Base-by-base conservation (phyloP, 35 echinoderm and acorn worm genomes). In the Ptychodera flava region DNA sequence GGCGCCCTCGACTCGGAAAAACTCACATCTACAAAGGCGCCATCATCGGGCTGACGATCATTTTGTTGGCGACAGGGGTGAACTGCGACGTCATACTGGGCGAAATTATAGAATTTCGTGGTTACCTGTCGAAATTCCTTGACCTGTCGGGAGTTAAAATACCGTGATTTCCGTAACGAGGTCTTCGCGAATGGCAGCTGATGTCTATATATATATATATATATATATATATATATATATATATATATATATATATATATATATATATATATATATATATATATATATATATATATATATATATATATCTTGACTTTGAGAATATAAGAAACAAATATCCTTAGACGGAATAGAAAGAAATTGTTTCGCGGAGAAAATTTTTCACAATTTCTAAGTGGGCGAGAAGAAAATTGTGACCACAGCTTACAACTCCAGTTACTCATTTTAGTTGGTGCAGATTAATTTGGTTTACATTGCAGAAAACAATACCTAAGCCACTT, bases 31-130 rank as follows among this genome's bases (percentile, higher is more conserved):
- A n/a, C n/a, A n/a, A n/a, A n/a, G n/a, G n/a, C n/a, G n/a, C n/a
- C n/a, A n/a, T n/a, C n/a, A n/a, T n/a, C n/a, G n/a, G n/a, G n/a
- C 16, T 29, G 16, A 16, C 16, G 84, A 10, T 85, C 37, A 32
- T 33, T 85, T 33, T 85, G n/a, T 76, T 35, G 52, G 37, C 32
- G 33, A 53, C 52, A 85, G 77, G 84, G 84, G 52, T 85, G 36
- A 85, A 31, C 52, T 85, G 32, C 35, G 31, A 32, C 84, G 52
- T 37, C 37, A 75, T 75, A 64, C 84, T 75, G 84, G 32, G 84
- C 52, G 37, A 37, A 85, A 85, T 75, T 37, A 85, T 28, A 37
- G 35, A 52, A 85, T 52, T 75, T 75, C 52, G 29, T 37, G 84
- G 52, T 85, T 75, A 75, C 31, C 32, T 37, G 84, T 75, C 34